A percentile compares a stretch with the other conserved stretches of the same genome.
Evolutionary conservation across 1,140 invertebrate species (phyloP).

Genomic region (Bombus terrestris): DNA sequence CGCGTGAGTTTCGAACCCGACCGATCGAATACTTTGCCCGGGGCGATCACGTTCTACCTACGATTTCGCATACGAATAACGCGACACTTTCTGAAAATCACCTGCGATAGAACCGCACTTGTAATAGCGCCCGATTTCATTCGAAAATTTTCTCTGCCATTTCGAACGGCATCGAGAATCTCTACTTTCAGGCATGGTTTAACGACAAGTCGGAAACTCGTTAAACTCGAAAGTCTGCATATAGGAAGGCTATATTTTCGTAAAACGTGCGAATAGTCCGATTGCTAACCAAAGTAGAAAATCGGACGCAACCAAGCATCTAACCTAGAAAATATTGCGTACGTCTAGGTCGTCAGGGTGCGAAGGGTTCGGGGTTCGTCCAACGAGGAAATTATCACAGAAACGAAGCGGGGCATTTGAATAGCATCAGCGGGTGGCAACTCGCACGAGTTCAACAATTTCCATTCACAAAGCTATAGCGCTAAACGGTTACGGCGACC

Average conservation of each 20-base stretch:
- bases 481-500: slow-evolving; percentile 48
- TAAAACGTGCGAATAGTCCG: no score
- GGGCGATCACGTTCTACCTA: slow-evolving; percentile 49
- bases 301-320: no score
- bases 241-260: no score
- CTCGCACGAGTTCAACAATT: slow-evolving; percentile 1
- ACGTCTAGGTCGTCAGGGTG: no score
- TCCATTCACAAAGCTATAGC: slow-evolving; percentile 30
- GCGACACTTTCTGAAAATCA: slow-evolving; percentile 44
- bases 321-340: no score
- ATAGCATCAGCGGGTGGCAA: not conserved
- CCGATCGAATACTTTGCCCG: slow-evolving; percentile 54
- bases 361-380: no score
- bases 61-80: slow-evolving; percentile 47
- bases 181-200: fast-evolving
- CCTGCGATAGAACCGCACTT: not conserved
- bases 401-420: not conserved
- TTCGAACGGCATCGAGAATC: not conserved
- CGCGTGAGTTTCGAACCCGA: slow-evolving; percentile 51
- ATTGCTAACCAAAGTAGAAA: no score
- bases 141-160: not conserved
- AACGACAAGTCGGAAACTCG: no score
- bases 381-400: not conserved
- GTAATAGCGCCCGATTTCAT: no score
- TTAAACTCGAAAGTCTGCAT: no score